Percentiles rank a stretch among this genome's conserved stretches.
These are phyloP conservation scores for Melanostoma scalare DNA, from an alignment of 2,888 invertebrate species.

Conservation along the genomic window DNA sequence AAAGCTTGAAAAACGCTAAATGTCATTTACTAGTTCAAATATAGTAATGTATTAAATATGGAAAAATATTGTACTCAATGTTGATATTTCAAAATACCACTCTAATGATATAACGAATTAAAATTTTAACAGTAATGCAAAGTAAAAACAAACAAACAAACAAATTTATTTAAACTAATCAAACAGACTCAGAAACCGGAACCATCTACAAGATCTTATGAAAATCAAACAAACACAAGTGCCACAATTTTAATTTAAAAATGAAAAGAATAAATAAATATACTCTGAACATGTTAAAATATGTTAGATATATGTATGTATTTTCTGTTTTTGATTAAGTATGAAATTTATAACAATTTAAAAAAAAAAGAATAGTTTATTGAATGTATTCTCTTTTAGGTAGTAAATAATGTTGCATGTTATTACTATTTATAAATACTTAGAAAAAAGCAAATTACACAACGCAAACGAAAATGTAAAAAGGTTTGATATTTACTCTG, in stretches of 20 bases:
- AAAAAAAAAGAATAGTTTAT: background rate
- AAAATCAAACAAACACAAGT: slow-evolving; percentile 53
- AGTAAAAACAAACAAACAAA: slow-evolving; percentile 21
- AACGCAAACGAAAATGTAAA: slow-evolving; percentile 32
- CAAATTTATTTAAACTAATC: background rate
- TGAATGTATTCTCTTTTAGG: slow-evolving; percentile 25
- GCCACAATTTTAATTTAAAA: slow-evolving; percentile 57
- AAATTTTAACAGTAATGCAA: slow-evolving; percentile 40
- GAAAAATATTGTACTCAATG: slow-evolving; percentile 51
- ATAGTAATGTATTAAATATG: slow-evolving; percentile 23
- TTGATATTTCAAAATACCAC: slow-evolving; percentile 58
- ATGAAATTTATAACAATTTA: slow-evolving; percentile 19
- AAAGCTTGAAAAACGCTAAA: slow-evolving; percentile 37
- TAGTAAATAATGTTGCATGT: slow-evolving; percentile 24
- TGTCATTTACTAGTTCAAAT: slow-evolving; percentile 58
- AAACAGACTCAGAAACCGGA: slow-evolving; percentile 11
- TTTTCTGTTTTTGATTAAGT: slow-evolving; percentile 38
- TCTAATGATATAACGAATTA: slow-evolving; percentile 14
- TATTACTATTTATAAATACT: slow-evolving; percentile 25
- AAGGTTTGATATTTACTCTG: slow-evolving; percentile 57
- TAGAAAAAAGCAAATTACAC: slow-evolving; percentile 18
- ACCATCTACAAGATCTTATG: slow-evolving; percentile 46
- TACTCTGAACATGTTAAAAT: slow-evolving; percentile 17
- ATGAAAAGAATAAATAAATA: slow-evolving; percentile 13
- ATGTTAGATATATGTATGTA: slow-evolving; percentile 28